Percentiles rank a stretch among this genome's conserved stretches.
Conservation (phyloP, 30 jellyfish, hydroid and myxozoan genomes). For the Turritopsis dohrnii region DNA sequence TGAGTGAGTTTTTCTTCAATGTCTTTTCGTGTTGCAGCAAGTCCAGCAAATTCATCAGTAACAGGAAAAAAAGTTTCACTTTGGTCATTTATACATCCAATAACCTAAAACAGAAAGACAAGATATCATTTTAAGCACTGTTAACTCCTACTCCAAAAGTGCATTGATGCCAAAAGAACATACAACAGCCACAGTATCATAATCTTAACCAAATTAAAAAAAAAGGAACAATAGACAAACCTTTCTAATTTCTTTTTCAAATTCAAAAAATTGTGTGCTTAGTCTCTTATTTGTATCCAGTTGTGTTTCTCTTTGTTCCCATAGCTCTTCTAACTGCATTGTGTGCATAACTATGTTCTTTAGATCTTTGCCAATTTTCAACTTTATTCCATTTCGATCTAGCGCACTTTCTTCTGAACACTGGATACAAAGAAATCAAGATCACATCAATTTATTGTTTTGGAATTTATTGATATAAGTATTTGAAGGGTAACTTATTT, state of each 20-base stretch:
- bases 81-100: slow-evolving; percentile 71
- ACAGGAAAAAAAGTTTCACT: slow-evolving; percentile 65
- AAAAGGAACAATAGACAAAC: slow-evolving; percentile 34
- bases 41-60: slow-evolving; percentile 66
- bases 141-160: neutral
- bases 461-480: too few species aligned
- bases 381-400: slow-evolving; percentile 80
- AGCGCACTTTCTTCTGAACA: slow-evolving; percentile 74
- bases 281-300: slow-evolving; percentile 51
- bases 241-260: slow-evolving; percentile 87
- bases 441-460: too few species aligned
- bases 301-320: slow-evolving; percentile 83
- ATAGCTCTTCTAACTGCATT: slow-evolving; percentile 64
- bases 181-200: too few species aligned
- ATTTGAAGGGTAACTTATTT: neutral
- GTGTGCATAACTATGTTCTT: slow-evolving; percentile 65
- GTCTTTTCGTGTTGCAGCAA: slow-evolving; percentile 57
- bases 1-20: slow-evolving; percentile 51
- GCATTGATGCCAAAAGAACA: neutral
- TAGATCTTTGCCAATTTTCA: slow-evolving; percentile 57
- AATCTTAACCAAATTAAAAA: too few species aligned
- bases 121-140: neutral
- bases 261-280: slow-evolving; percentile 79
- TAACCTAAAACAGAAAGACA: slow-evolving; percentile 42
- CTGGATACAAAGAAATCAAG: too few species aligned